Base-by-base conservation (phyloP, 1,140 invertebrate species). In the Dufourea novaeangliae region DNA sequence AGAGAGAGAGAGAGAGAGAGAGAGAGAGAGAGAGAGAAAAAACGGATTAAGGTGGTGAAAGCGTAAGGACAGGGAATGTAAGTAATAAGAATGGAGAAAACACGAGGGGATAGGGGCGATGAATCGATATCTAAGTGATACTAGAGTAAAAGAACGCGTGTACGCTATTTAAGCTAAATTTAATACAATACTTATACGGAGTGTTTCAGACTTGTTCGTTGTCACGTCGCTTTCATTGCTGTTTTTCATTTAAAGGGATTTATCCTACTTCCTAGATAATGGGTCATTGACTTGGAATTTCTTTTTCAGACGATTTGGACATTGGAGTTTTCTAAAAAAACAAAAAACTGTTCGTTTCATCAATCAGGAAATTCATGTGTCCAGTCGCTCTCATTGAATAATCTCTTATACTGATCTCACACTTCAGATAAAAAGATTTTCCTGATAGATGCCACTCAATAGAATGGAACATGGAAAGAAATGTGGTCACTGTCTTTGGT, bases 61-160 rank as follows among this genome's bases (percentile, higher is more conserved):
- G 20, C 5, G 20, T 8, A 17, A n/a, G 20, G 83, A 90, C 79
- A 12, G 12, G 25, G 78, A 87, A 84, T 90, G 85, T 86, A 88
- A 87, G 85, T 86, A 81, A 82, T 57, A 61, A 22, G 41, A 41
- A 71, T 77, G 88, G 68, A 68, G 44, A 64, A 75, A 50, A 54
- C 66, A 76, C 71, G n/a, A 77, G 25, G 39, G 52, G 27, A n/a
- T 72, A 34, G 82, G 57, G 37, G 50, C 56, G 66, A 69, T 71
- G 59, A 85, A 86, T 75, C 82, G 85, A 89, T 83, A 81, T 86
- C 71, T 86, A 86, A 89, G 80, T 90, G 87, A 87, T 89, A 87
- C 78, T 83, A 82, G 74, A 88, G 74, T 80, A 82, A 85, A 86
- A 84, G 82, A 78, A 50, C 83, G 78, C 79, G 25, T 69, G 80